These are phyloP conservation scores for Acrocephalus arundinaceus DNA, from an alignment of 2,113 vertebrate genomes.

Conservation along the genomic window DNA sequence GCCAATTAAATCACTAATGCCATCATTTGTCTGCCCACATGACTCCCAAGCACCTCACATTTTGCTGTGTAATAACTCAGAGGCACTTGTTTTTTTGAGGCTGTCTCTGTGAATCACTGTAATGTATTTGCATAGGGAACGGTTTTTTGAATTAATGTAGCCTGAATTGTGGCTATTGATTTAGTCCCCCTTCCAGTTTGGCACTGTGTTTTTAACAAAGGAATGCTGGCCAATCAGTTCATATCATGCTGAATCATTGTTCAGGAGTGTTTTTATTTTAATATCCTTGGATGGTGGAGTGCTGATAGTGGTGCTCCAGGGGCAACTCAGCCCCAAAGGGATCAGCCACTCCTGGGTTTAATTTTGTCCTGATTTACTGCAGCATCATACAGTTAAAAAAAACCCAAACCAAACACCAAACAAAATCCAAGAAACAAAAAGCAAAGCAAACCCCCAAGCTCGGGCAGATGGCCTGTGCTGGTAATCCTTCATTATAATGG, in stretches of 20 bases:
- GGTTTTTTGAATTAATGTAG: background rate
- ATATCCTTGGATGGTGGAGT: background rate
- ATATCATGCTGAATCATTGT: background rate
- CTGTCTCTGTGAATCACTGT: background rate
- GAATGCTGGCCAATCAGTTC: rapidly evolving
- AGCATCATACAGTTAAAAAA: background rate
- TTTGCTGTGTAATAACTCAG: background rate
- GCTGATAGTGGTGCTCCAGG: background rate
- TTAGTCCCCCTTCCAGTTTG: background rate
- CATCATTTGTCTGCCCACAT: background rate
- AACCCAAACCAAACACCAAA: background rate
- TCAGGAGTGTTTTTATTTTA: background rate
- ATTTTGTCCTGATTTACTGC: background rate
- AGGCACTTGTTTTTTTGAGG: background rate
- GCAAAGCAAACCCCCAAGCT: background rate
- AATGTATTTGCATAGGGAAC: background rate
- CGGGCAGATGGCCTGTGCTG: constrained; percentile 14
- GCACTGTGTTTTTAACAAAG: background rate
- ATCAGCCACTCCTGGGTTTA: background rate
- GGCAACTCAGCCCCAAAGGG: background rate
- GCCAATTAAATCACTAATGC: constrained; percentile 27
- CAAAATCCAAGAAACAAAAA: too few species aligned
- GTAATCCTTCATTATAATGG: constrained; percentile 36
- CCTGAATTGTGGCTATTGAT: background rate
- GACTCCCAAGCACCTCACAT: background rate